Evolutionary conservation across 2,113 vertebrate genomes (phyloP).

Genomic region (Ictalurus punctatus): DNA sequence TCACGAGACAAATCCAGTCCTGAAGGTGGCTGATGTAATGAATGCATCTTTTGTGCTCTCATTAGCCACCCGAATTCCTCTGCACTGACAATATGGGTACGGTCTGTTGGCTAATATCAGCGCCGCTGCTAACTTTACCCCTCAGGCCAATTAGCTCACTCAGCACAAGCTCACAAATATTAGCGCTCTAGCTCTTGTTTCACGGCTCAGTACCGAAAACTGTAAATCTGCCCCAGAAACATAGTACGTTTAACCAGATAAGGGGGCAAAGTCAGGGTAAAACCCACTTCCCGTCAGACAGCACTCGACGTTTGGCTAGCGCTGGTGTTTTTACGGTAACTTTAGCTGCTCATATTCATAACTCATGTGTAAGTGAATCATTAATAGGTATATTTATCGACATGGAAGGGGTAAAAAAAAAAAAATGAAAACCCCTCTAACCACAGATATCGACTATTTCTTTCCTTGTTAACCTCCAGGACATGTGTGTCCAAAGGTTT

Average conservation of each 20-base stretch:
- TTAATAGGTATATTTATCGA: constrained; percentile 16
- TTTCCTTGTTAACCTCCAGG: not conserved
- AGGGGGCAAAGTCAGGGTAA: constrained; percentile 60
- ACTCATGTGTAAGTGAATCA: not conserved
- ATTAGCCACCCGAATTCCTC: constrained; percentile 51
- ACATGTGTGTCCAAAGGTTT: not conserved
- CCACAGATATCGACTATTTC: not conserved
- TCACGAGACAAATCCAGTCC: constrained; percentile 18
- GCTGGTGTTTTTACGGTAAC: constrained; percentile 50
- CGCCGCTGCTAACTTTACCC: constrained; percentile 49
- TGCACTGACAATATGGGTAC: constrained; percentile 56
- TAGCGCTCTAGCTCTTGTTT: constrained; percentile 66
- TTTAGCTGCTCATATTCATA: constrained; percentile 19
- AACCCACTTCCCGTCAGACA: constrained; percentile 48
- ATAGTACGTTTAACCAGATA: constrained; percentile 65
- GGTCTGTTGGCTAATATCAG: constrained; percentile 60
- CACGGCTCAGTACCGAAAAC: constrained; percentile 59
- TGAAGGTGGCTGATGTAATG: constrained; percentile 19
- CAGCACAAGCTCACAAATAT: constrained; percentile 63
- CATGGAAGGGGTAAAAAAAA: not conserved
- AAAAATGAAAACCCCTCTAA: too few species aligned
- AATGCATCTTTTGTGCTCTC: constrained; percentile 29
- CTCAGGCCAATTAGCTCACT: constrained; percentile 64
- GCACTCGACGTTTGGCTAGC: constrained; percentile 61
- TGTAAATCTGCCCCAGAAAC: constrained; percentile 69